phyloP scores from a whole-genome alignment of 2,888 invertebrate genomes.

The Andricus quercusramuli region DNA sequence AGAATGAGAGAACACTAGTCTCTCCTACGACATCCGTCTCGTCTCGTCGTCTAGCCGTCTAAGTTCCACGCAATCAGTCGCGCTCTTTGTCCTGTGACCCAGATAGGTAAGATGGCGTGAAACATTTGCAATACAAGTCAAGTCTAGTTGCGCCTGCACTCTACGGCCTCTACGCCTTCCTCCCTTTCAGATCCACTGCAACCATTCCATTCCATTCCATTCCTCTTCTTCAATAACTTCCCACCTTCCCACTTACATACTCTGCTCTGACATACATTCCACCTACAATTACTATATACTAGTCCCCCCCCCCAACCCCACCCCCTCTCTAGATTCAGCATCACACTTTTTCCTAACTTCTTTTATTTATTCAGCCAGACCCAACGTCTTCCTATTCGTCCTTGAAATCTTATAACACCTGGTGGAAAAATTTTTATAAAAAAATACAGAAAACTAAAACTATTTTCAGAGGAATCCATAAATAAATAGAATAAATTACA shows the following conservation, averaged over 20 bases:
- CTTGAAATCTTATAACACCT: too few species aligned
- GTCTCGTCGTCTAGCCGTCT: slow-evolving; percentile 55
- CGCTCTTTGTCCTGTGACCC: slow-evolving; percentile 66
- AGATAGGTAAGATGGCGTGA: slow-evolving; percentile 57
- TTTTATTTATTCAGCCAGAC: too few species aligned
- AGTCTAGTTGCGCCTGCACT: slow-evolving; percentile 31
- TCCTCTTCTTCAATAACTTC: slow-evolving; percentile 29
- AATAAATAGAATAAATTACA: too few species aligned
- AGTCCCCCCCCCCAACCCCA: too few species aligned
- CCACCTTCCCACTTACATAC: not conserved
- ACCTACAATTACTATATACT: not conserved
- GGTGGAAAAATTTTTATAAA: too few species aligned
- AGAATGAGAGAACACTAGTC: not conserved
- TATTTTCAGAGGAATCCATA: too few species aligned
- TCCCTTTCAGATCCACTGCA: slow-evolving; percentile 22
- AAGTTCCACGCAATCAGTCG: slow-evolving; percentile 54
- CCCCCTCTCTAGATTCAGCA: too few species aligned
- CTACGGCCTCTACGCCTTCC: not conserved
- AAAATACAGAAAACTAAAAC: too few species aligned
- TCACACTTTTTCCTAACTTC: not conserved
- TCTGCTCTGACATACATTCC: slow-evolving; percentile 21
- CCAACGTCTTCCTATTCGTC: too few species aligned
- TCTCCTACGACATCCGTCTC: slow-evolving; percentile 52
- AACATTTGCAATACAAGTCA: slow-evolving; percentile 39
- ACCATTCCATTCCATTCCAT: not conserved